Conservation (phyloP, 2,888 invertebrate species). For the Gordius sp. region DNA sequence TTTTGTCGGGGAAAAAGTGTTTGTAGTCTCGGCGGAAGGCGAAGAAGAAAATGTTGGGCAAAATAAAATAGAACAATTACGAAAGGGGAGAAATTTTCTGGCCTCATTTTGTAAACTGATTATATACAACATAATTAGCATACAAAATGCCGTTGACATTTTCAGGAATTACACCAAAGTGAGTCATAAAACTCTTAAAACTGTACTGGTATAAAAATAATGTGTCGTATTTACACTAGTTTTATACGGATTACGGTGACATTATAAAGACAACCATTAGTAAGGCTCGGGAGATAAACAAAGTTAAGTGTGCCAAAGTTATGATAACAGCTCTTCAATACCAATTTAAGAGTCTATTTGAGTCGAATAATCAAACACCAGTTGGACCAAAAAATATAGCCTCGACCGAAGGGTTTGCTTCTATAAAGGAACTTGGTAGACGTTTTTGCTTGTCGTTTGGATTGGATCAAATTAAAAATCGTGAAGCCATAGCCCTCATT, state of each 20-base stretch:
- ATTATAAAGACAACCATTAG: slow-evolving; percentile 86
- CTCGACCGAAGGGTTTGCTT: slow-evolving; percentile 22
- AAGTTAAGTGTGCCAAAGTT: slow-evolving; percentile 72
- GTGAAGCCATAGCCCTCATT: slow-evolving; percentile 73
- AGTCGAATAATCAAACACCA: background rate
- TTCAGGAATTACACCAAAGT: slow-evolving; percentile 90
- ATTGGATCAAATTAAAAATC: slow-evolving; percentile 74
- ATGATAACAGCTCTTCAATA: slow-evolving; percentile 69
- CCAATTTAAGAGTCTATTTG: slow-evolving; percentile 45
- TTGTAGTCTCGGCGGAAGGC: slow-evolving; percentile 69
- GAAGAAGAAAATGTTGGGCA: slow-evolving; percentile 39
- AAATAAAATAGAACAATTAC: slow-evolving; percentile 76
- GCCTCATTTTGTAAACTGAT: slow-evolving; percentile 89
- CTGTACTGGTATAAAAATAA: background rate
- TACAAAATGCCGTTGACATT: slow-evolving; percentile 60
- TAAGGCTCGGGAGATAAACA: slow-evolving; percentile 87
- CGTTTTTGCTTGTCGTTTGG: slow-evolving; percentile 87
- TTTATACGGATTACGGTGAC: slow-evolving; percentile 90
- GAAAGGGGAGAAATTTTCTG: slow-evolving; percentile 75
- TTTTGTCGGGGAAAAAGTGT: slow-evolving; percentile 74
- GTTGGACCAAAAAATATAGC: background rate
- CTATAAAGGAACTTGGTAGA: slow-evolving; percentile 58
- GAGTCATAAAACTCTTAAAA: slow-evolving; percentile 18
- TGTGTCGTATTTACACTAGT: slow-evolving; percentile 33
- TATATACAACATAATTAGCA: slow-evolving; percentile 80